Evolutionary conservation across 53 echinoderm and acorn worm species (phyloP), one percentile per base, ranked within the genome.

Genomic region (Mesocentrotus franciscanus): DNA sequence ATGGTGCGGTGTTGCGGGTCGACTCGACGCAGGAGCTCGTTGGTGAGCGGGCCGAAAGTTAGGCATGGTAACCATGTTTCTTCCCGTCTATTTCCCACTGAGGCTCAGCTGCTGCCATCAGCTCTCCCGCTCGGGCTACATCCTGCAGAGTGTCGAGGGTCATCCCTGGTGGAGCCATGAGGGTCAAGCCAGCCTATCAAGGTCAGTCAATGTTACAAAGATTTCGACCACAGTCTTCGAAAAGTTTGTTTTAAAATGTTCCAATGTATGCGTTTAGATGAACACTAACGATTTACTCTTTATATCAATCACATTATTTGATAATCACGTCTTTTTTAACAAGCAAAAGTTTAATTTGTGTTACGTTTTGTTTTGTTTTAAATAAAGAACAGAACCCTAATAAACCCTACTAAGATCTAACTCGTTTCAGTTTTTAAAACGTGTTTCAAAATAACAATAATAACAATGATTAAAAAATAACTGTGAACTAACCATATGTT

Each of bases 21-120:
- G 17, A 96, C 98, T 35, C 97, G 95, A 24, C 96, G 74, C 59
- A 97, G 70, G n/a, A 98, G 93, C 27, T 96, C 97, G 70, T 96
- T 96, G 66, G 81, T 83, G 6, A 96, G 92, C 5, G 96, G 94
- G 2, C 97, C 97, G 35, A 95, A 85, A 4, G 97, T 95, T 10
- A 97, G 2, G 95, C 94, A 59, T 98, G 98, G 95, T 98, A 98
- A 1, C 98, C 98, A 27, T 97, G 97, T 26, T 95, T 96, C 4
- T 94, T 95, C 10, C 97, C 97, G 39, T 97, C 97, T 26, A 60
- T 20, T 60, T 97, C 90, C 98, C 98, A 98, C 36, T 92, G 24
- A 2, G 96, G 97, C 5, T 94, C 96, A 56, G 96, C 61, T 56
- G 56, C 85, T 15, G 97, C 97, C 71, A 98, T 91, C 0, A 97